These are phyloP conservation scores for Nymphalis c-album DNA, from an alignment of 2,888 invertebrate genomes.

Conservation along the genomic window DNA sequence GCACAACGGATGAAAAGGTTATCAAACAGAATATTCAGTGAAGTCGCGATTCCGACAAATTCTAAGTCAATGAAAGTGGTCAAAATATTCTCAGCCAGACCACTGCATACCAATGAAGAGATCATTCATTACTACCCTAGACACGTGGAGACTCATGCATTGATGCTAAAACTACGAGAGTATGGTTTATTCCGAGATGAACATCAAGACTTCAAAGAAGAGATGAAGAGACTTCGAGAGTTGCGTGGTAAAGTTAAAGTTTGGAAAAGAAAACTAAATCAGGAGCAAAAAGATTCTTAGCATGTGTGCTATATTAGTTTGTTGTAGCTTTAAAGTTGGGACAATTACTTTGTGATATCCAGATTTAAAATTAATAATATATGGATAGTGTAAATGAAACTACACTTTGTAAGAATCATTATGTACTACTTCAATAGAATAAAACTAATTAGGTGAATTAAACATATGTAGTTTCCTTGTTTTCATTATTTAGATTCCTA, in stretches of 20 bases:
- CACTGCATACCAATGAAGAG: constrained; percentile 86
- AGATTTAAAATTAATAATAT: background rate
- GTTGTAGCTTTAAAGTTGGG: background rate
- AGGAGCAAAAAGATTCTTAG: constrained; percentile 34
- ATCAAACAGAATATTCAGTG: constrained; percentile 93
- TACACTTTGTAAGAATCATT: background rate
- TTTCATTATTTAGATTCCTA: constrained; percentile 30
- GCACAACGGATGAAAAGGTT: constrained; percentile 92
- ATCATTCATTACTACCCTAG: constrained; percentile 93
- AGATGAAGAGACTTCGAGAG: constrained; percentile 88
- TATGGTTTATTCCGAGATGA: constrained; percentile 93
- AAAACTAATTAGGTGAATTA: constrained; percentile 15
- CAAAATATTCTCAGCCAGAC: constrained; percentile 87
- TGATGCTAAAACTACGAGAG: constrained; percentile 87
- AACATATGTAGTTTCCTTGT: constrained; percentile 23
- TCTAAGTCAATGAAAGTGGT: constrained; percentile 90
- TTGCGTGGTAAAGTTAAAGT: constrained; percentile 88
- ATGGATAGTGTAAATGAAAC: background rate
- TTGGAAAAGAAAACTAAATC: constrained; percentile 62
- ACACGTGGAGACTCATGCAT: constrained; percentile 86
- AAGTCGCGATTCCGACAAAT: constrained; percentile 89
- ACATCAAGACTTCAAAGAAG: constrained; percentile 93
- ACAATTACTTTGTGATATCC: background rate
- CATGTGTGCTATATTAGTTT: background rate
- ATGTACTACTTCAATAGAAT: constrained; percentile 12